These are phyloP conservation scores for Drosophila colorata DNA, from an alignment of 2,888 invertebrate species.

Conservation along the genomic window DNA sequence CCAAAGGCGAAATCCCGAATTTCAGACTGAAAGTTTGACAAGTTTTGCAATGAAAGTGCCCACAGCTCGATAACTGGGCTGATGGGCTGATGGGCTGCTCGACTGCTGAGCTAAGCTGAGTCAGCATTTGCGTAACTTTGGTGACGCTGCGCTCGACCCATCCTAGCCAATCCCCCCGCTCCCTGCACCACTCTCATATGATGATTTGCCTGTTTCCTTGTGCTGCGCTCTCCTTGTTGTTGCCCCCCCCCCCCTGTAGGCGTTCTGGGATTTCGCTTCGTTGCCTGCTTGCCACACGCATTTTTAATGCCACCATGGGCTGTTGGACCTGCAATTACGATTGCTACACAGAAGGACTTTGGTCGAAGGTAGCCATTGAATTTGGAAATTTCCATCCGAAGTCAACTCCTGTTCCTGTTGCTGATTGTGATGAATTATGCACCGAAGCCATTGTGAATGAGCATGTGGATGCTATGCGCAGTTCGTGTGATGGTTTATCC, in stretches of 20 bases:
- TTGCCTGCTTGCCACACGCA: conserved; percentile 61
- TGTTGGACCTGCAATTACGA: conserved; percentile 64
- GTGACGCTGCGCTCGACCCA: conserved; percentile 18
- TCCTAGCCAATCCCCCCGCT: background rate
- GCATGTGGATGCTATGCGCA: conserved; percentile 15
- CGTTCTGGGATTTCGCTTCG: conserved; percentile 54
- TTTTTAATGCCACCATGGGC: conserved; percentile 58
- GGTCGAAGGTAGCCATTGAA: conserved; percentile 50
- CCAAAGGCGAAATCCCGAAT: conserved; percentile 5
- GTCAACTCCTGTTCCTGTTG: conserved; percentile 66
- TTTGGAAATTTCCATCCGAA: conserved; percentile 47
- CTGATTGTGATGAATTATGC: conserved; percentile 79
- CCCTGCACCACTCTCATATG: conserved; percentile 4
- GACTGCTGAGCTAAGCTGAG: conserved; percentile 12
- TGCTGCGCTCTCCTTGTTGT: background rate
- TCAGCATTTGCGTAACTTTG: conserved; percentile 49
- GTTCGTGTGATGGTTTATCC: conserved; percentile 23
- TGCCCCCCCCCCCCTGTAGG: conserved; percentile 8
- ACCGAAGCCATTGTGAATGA: conserved; percentile 51
- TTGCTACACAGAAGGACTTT: conserved; percentile 19
- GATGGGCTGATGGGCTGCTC: background rate
- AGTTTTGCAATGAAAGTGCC: conserved; percentile 32
- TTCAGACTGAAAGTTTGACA: conserved; percentile 17
- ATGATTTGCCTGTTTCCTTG: too few species aligned
- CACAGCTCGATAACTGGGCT: conserved; percentile 21